Evolutionary conservation across 2,797 vertebrate species (phyloP).

Genomic region (Avahi laniger): DNA sequence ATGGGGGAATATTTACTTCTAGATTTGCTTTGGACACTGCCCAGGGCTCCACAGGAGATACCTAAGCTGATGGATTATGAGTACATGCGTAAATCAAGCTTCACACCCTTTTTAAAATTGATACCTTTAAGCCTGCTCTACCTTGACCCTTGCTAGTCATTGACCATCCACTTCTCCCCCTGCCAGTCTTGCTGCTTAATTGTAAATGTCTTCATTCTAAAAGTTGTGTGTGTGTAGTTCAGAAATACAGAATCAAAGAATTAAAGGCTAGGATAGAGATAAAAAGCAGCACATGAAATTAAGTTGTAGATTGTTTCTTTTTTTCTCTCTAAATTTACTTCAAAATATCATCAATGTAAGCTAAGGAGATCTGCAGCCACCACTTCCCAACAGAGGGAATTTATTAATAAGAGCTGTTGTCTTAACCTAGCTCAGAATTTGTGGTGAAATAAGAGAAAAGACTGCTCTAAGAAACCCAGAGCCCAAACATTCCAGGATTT

Average conservation of each 20-base stretch:
- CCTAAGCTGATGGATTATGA: neutral
- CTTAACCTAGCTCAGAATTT: neutral
- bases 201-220: constrained; percentile 5
- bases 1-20: neutral
- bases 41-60: neutral
- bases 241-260: neutral
- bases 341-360: neutral
- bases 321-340: neutral
- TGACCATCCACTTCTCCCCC: neutral
- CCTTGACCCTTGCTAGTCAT: neutral
- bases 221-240: neutral
- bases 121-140: neutral
- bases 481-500: neutral
- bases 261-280: neutral
- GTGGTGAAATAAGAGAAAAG: neutral
- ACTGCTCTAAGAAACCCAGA: neutral
- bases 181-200: neutral
- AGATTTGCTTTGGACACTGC: neutral
- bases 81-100: neutral
- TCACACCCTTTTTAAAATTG: neutral
- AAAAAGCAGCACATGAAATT: constrained; percentile 30
- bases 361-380: neutral
- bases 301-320: neutral
- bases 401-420: neutral
- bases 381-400: neutral